Conservation (phyloP, 2,797 vertebrate species). For the Cossypha niveicapilla region DNA sequence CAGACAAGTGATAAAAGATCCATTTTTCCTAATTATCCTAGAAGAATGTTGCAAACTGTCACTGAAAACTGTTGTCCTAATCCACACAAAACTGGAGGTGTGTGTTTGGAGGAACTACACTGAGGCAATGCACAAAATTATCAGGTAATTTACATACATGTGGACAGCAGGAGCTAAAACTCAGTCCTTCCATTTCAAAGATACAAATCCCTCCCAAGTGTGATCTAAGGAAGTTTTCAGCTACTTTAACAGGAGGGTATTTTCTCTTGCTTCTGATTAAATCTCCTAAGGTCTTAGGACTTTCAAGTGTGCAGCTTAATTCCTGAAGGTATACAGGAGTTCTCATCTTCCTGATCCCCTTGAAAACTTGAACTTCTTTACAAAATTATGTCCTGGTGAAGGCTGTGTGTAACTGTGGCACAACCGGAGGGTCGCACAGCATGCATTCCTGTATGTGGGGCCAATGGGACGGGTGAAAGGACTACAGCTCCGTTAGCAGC, state of each 20-base stretch:
- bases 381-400: background rate
- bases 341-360: background rate
- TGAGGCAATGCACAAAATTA: background rate
- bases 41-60: background rate
- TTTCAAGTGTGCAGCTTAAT: background rate
- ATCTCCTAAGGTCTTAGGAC: background rate
- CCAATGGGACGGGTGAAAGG: background rate
- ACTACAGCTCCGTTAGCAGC: background rate
- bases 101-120: background rate
- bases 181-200: background rate
- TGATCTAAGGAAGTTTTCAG: background rate
- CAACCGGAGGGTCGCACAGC: background rate
- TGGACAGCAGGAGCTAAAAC: background rate
- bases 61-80: background rate
- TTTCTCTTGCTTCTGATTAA: background rate
- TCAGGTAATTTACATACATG: background rate
- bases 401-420: background rate
- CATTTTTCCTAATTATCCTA: background rate
- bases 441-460: accelerated
- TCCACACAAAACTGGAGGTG: background rate
- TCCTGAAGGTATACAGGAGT: background rate
- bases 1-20: background rate
- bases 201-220: background rate
- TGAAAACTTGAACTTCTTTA: background rate
- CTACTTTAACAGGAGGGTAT: background rate